Conservation (phyloP, 1,140 invertebrate species). For the Lanistes nyassanus region DNA sequence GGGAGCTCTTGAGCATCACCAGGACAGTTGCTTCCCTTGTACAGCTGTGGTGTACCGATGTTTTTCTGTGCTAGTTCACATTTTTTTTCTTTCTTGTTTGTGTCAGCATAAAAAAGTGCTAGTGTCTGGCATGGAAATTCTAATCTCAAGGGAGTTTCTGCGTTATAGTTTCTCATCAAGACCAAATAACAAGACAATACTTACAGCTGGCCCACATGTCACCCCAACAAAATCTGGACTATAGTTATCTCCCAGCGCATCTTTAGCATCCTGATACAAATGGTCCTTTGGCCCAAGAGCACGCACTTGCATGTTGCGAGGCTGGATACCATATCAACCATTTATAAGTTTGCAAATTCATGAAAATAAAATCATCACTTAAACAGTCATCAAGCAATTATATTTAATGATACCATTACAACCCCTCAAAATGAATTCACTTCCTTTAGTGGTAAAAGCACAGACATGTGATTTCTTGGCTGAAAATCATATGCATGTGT, state of each 20-base stretch:
- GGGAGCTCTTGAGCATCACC: too few relatives aligned
- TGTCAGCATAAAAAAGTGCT: too few relatives aligned
- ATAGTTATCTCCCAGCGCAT: conserved; percentile 4
- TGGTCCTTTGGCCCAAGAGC: not conserved
- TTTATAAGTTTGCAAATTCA: not conserved
- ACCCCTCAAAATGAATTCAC: too few relatives aligned
- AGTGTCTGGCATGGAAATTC: too few relatives aligned
- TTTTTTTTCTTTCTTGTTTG: too few relatives aligned
- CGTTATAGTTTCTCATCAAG: not conserved
- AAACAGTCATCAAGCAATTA: not conserved
- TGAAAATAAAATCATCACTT: not conserved
- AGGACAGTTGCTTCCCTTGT: too few relatives aligned
- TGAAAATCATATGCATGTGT: not conserved
- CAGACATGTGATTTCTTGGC: too few relatives aligned
- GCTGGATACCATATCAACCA: not conserved
- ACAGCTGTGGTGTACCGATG: too few relatives aligned
- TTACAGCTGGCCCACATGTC: conserved; percentile 32
- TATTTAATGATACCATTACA: not conserved
- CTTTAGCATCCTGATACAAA: conserved; percentile 14
- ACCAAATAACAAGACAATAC: not conserved
- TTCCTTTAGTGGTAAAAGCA: too few relatives aligned
- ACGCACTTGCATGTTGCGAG: not conserved
- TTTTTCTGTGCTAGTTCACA: too few relatives aligned
- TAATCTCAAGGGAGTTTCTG: too few relatives aligned
- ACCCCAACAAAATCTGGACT: conserved; percentile 14